A percentile compares a stretch with the other conserved stretches of the same genome.
Evolutionary conservation across 2,797 vertebrate genomes (phyloP).

Genomic region (Glyptemys insculpta): DNA sequence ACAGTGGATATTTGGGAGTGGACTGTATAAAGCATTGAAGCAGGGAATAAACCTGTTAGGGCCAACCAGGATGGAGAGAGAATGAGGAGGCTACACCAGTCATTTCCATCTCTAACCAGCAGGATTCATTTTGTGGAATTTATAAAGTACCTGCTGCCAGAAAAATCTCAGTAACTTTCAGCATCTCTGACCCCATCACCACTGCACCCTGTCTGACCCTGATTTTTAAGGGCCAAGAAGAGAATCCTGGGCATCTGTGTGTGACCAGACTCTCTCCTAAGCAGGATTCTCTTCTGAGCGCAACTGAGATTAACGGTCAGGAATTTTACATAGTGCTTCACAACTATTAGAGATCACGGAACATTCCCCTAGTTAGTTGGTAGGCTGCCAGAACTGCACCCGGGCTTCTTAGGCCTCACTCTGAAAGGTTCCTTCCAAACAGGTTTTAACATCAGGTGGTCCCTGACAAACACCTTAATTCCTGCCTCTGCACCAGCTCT

Average conservation of each 20-base stretch:
- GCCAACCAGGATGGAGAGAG: neutral
- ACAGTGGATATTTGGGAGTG: neutral
- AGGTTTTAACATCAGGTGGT: neutral
- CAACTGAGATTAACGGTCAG: neutral
- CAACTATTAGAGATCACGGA: neutral
- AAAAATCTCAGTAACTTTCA: neutral
- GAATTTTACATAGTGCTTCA: neutral
- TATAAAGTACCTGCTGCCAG: neutral
- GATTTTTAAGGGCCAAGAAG: neutral
- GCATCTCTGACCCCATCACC: neutral
- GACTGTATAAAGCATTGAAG: neutral
- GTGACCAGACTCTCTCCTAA: rapidly evolving
- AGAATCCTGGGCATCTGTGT: rapidly evolving
- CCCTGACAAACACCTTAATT: neutral
- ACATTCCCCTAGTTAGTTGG: neutral
- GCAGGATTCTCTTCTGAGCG: neutral
- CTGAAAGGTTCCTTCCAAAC: neutral
- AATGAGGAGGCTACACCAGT: neutral
- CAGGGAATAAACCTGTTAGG: neutral
- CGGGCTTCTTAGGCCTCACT: neutral
- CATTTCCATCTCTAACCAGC: neutral
- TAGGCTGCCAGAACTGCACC: neutral
- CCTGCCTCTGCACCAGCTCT: neutral
- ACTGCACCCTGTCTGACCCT: neutral
- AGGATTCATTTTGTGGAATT: neutral